A percentile compares a stretch with the other conserved stretches of the same genome.
phyloP scores from a whole-genome alignment of 2,113 vertebrate species.

The Bufo gargarizans region DNA sequence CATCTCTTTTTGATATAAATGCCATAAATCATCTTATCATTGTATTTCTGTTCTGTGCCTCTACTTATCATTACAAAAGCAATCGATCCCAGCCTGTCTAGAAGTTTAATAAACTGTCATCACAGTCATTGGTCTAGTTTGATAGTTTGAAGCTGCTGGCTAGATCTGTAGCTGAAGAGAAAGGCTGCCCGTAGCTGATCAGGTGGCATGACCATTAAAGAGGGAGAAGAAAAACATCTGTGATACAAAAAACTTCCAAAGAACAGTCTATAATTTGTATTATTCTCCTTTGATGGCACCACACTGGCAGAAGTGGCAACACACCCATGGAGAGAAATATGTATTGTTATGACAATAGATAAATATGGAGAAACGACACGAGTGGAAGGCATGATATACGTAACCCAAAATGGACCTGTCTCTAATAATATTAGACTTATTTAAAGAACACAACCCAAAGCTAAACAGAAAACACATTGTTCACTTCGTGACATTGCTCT shows the following conservation, averaged over 20 bases:
- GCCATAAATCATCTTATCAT: constrained; percentile 58
- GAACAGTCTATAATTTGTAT: constrained; percentile 65
- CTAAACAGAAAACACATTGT: not conserved
- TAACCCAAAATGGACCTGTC: not conserved
- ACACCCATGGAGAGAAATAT: constrained; percentile 63
- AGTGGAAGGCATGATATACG: constrained; percentile 1
- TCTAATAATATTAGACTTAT: constrained; percentile 32
- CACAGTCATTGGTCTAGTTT: constrained; percentile 59
- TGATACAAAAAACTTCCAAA: constrained; percentile 59
- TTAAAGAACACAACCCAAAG: constrained; percentile 37
- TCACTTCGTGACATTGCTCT: not conserved
- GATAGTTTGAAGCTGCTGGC: constrained; percentile 59
- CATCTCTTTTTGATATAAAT: constrained; percentile 58
- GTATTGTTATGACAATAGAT: constrained; percentile 60
- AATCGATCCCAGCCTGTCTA: constrained; percentile 58
- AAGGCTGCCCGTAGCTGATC: constrained; percentile 45
- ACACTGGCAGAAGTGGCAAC: constrained; percentile 63
- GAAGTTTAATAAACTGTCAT: constrained; percentile 61
- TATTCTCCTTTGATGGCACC: constrained; percentile 59
- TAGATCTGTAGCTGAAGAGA: constrained; percentile 48
- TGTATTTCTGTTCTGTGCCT: constrained; percentile 55
- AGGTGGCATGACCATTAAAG: constrained; percentile 57
- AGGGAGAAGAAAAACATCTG: constrained; percentile 61
- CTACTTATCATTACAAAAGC: constrained; percentile 59
- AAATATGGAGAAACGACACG: constrained; percentile 23